Percentiles rank a stretch among this genome's conserved stretches.
These are phyloP conservation scores for Acrobasis consociella DNA, from an alignment of 2,888 invertebrate genomes.

Conservation along the genomic window DNA sequence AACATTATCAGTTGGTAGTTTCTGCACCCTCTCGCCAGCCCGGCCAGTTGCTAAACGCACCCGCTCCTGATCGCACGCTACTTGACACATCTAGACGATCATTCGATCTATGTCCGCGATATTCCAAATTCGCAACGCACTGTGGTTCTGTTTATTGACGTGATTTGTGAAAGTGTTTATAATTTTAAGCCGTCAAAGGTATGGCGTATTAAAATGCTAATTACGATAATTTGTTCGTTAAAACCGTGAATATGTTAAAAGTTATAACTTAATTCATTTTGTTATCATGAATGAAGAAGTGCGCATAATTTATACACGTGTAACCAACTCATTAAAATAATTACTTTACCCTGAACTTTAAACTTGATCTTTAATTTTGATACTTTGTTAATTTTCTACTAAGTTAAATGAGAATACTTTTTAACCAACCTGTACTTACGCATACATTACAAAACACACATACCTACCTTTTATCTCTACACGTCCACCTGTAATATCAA, in stretches of 20 bases:
- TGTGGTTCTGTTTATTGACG: slow-evolving; percentile 36
- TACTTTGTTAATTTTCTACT: slow-evolving; percentile 11
- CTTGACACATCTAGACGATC: slow-evolving; percentile 69
- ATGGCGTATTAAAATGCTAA: slow-evolving; percentile 33
- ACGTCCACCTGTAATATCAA: not conserved
- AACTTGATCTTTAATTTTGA: slow-evolving; percentile 2
- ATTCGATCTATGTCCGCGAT: slow-evolving; percentile 52
- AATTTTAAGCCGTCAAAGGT: slow-evolving; percentile 39
- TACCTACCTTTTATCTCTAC: slow-evolving; percentile 26
- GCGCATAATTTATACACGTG: not conserved
- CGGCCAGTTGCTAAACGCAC: slow-evolving; percentile 78
- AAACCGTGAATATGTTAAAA: not conserved
- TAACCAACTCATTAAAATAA: not conserved
- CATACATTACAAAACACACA: slow-evolving; percentile 23
- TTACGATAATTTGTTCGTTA: slow-evolving; percentile 9
- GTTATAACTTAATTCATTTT: not conserved
- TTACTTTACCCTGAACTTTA: slow-evolving; percentile 8
- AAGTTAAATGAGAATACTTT: slow-evolving; percentile 11
- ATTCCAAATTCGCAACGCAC: slow-evolving; percentile 32
- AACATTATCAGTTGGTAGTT: slow-evolving; percentile 76
- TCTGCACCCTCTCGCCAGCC: slow-evolving; percentile 73
- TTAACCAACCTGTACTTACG: slow-evolving; percentile 18
- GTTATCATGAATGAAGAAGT: not conserved
- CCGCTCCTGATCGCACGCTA: slow-evolving; percentile 73
- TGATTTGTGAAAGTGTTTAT: slow-evolving; percentile 42